phyloP scores from a whole-genome alignment of 2,113 vertebrate genomes.

The Todiramphus saurophagus region DNA sequence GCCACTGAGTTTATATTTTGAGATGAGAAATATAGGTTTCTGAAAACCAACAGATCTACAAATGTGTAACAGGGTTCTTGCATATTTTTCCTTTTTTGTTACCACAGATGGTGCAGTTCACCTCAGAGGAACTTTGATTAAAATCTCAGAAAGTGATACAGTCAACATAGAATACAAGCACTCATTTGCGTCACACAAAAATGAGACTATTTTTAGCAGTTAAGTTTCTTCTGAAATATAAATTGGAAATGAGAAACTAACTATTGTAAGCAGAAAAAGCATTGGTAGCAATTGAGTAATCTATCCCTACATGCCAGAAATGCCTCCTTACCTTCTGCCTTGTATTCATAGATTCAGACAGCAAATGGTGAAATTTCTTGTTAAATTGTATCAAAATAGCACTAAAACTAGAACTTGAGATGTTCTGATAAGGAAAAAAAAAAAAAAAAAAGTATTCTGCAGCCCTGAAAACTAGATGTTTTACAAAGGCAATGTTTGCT shows the following conservation, averaged over 20 bases:
- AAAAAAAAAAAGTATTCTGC: not conserved
- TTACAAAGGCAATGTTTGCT: not conserved
- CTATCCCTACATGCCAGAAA: not conserved
- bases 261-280: not conserved
- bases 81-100: constrained; percentile 32
- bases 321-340: not conserved
- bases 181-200: not conserved
- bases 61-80: not conserved
- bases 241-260: not conserved
- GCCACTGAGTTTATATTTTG: not conserved
- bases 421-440: not conserved
- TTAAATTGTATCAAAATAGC: not conserved
- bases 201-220: not conserved
- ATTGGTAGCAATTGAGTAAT: not conserved
- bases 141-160: constrained; percentile 20
- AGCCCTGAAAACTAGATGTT: not conserved
- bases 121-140: constrained; percentile 3
- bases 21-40: not conserved
- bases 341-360: not conserved
- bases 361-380: not conserved
- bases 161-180: constrained; percentile 6
- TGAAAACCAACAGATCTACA: not conserved
- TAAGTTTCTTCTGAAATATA: not conserved
- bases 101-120: constrained; percentile 48
- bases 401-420: not conserved